These are phyloP conservation scores for Colistium nudipinnis DNA, from an alignment of 2,113 vertebrate genomes.

Conservation along the genomic window DNA sequence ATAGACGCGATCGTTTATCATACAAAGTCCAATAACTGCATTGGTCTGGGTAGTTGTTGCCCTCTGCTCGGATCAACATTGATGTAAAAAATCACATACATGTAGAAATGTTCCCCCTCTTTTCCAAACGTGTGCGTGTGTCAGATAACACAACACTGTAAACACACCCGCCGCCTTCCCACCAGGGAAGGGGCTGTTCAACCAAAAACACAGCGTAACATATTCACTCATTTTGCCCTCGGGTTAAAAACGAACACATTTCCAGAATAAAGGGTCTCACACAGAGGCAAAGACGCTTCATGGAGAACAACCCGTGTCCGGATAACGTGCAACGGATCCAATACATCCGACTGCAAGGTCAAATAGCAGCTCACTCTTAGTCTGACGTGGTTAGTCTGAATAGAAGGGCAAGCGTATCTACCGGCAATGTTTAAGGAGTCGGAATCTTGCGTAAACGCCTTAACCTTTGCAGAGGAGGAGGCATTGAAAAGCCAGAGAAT, in stretches of 20 bases:
- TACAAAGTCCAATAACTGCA: not conserved
- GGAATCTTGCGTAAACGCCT: constrained; percentile 14
- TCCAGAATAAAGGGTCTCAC: not conserved
- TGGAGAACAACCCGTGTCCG: not conserved
- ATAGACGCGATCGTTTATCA: too few relatives aligned
- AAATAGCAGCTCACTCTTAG: not conserved
- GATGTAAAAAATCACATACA: not conserved
- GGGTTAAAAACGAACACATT: not conserved
- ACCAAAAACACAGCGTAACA: not conserved
- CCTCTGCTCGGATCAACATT: not conserved
- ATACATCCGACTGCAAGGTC: too few relatives aligned
- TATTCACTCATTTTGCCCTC: not conserved
- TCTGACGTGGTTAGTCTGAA: not conserved
- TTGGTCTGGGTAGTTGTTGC: not conserved
- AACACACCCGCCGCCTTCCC: not conserved
- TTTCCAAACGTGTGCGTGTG: not conserved
- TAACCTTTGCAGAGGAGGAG: not conserved
- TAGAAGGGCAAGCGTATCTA: too few relatives aligned
- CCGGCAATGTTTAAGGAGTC: constrained; percentile 1
- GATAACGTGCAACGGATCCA: not conserved
- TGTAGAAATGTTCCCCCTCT: not conserved
- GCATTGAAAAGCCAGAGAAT: constrained; percentile 16
- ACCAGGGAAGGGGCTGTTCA: not conserved
- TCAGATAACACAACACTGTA: not conserved
- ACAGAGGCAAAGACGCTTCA: too few relatives aligned